Evolutionary conservation across 2,113 vertebrate genomes (phyloP).

Genomic region (Phyllopteryx taeniolatus): DNA sequence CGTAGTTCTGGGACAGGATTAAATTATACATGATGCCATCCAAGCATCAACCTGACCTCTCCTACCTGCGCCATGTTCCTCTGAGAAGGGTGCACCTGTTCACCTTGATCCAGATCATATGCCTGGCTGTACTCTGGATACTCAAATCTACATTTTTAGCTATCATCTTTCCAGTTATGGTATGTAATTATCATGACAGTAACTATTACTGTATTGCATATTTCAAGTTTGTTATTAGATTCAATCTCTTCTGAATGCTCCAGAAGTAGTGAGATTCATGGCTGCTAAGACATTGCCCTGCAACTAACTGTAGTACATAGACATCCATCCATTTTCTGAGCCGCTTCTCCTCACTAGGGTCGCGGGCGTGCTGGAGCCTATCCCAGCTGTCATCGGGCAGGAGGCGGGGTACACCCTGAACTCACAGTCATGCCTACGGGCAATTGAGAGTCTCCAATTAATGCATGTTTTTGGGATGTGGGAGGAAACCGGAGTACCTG

Average conservation of each 20-base stretch:
- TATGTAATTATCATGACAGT: slow-evolving; percentile 43
- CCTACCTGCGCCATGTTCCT: slow-evolving; percentile 88
- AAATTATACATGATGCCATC: slow-evolving; percentile 96
- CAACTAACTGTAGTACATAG: neutral
- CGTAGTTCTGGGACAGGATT: slow-evolving; percentile 94
- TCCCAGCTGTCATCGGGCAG: too few relatives aligned
- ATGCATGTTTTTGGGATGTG: too few relatives aligned
- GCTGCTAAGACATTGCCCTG: neutral
- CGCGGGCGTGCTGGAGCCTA: too few relatives aligned
- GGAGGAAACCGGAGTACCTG: too few relatives aligned
- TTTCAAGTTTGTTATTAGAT: neutral
- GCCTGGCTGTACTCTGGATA: slow-evolving; percentile 89
- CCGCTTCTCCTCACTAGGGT: too few relatives aligned
- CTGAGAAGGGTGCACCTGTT: slow-evolving; percentile 91
- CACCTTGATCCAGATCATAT: slow-evolving; percentile 86
- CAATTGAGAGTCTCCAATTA: too few relatives aligned
- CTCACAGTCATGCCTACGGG: too few relatives aligned
- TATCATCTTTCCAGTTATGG: slow-evolving; percentile 85
- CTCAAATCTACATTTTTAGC: slow-evolving; percentile 82
- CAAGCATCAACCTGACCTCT: slow-evolving; percentile 93
- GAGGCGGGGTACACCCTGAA: too few relatives aligned
- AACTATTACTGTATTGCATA: neutral
- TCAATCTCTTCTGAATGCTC: neutral
- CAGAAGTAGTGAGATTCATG: neutral
- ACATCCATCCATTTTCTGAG: too few relatives aligned